phyloP scores from a whole-genome alignment of 2,888 invertebrate genomes.

The Spialia ferax region DNA sequence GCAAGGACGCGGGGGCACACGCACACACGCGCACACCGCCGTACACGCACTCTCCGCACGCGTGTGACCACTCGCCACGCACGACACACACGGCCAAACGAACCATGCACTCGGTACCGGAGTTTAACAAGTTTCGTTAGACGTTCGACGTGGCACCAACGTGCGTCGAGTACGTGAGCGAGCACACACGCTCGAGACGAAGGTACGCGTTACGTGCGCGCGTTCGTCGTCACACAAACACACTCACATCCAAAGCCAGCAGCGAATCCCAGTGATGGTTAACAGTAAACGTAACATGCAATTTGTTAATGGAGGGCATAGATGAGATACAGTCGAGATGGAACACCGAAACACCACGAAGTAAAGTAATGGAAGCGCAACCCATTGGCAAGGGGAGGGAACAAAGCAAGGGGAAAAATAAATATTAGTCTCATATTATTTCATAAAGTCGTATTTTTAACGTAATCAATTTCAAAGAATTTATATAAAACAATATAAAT shows the following conservation, averaged over 20 bases:
- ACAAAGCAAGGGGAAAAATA: slow-evolving; percentile 59
- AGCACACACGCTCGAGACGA: slow-evolving; percentile 44
- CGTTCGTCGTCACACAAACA: slow-evolving; percentile 42
- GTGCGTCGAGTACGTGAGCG: slow-evolving; percentile 42
- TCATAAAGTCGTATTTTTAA: too few relatives aligned
- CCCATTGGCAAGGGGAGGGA: slow-evolving; percentile 69
- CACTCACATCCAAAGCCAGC: slow-evolving; percentile 47
- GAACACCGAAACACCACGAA: slow-evolving; percentile 74
- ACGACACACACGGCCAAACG: slow-evolving; percentile 39
- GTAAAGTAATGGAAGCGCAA: slow-evolving; percentile 77
- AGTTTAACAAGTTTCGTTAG: not conserved
- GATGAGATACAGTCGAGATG: slow-evolving; percentile 62
- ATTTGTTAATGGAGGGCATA: slow-evolving; percentile 58
- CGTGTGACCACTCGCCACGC: slow-evolving; percentile 43
- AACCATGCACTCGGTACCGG: slow-evolving; percentile 7
- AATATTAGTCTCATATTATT: slow-evolving; percentile 26
- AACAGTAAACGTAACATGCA: slow-evolving; percentile 63
- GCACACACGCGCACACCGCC: slow-evolving; percentile 46
- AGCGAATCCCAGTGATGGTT: slow-evolving; percentile 60
- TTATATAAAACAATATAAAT: too few relatives aligned
- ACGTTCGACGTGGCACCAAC: not conserved
- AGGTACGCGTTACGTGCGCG: not conserved
- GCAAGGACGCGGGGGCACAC: slow-evolving; percentile 64
- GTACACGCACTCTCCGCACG: slow-evolving; percentile 16
- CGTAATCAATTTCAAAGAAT: too few relatives aligned